Base-by-base conservation (phyloP, 2,888 invertebrate genomes). In the Polyommatus iphigenia region DNA sequence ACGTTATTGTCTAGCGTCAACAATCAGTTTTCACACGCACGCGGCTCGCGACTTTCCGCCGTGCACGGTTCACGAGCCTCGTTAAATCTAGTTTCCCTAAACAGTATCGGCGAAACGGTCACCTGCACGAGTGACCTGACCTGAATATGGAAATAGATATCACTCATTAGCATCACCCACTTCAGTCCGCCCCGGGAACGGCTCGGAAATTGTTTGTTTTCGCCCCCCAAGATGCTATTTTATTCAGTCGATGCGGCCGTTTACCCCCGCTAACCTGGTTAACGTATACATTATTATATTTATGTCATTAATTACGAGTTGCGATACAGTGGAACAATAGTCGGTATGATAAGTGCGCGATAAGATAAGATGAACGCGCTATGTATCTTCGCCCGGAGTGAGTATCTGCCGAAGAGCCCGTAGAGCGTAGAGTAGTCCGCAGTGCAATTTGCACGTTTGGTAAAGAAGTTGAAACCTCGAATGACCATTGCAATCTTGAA, bases 331-430 rank as follows among this genome's bases (percentile, higher is more conserved):
- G n/a, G 20, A 59, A 24, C 24, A 29, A 59, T 59, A 71, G 62
- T 41, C 46, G 76, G 54, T 32, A 59, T 59, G 76, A 57, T 76
- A 76, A 67, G 71, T 50, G 32, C 20, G 41, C 10, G 29, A 59
- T 59, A 32, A 41, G 78, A 73, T 32, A 57, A 71, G 20, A 24
- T 67, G 72, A 78, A 77, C 18, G 87, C 90, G 89, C 89, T 90
- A 81, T 90, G 90, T 81, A 79, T 90, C 6, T 89, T 90, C 81
- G 84, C 88, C 78, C 82, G 85, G 77, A 88, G 90, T 90, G 84
- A 90, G 90, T 90, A 87, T 83, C 72, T 62, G 62, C 8, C n/a
- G 59, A 7, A 18, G 57, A 18, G 59, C 7, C 59, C 20, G n/a
- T 50, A 50, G 50, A 50, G 50, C 50, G 50, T 50, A 50, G 54